Conservation (phyloP, 37 sponge, comb jelly and placozoan genomes). For the Hormiphora californensis region DNA sequence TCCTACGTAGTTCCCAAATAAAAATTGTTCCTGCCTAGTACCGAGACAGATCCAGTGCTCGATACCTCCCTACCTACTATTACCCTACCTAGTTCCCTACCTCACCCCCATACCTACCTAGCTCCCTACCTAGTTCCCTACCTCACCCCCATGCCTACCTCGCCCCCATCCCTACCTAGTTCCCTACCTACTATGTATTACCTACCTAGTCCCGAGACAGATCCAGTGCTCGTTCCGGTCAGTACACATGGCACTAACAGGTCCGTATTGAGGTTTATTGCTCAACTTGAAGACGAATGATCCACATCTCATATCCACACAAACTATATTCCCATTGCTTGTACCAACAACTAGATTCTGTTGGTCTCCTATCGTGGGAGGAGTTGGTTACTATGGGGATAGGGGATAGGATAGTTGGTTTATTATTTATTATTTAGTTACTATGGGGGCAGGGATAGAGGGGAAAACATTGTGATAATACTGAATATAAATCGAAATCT, state of each 20-base stretch:
- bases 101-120: too few relatives aligned
- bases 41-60: constrained; percentile 51
- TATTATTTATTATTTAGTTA: not conserved
- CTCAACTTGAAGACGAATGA: constrained; percentile 7
- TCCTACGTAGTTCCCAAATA: too few relatives aligned
- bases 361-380: not conserved
- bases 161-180: too few relatives aligned
- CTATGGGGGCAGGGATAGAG: not conserved
- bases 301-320: constrained; percentile 4
- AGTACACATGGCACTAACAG: constrained; percentile 33
- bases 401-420: not conserved
- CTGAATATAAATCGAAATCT: too few relatives aligned
- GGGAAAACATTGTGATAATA: not conserved
- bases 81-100: too few relatives aligned
- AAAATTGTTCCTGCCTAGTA: not conserved
- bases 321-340: constrained; percentile 15
- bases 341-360: constrained; percentile 30
- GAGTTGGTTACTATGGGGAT: not conserved
- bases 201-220: constrained; percentile 24
- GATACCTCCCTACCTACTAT: too few relatives aligned
- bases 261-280: not conserved
- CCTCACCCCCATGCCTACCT: too few relatives aligned
- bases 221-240: constrained; percentile 46
- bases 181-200: too few relatives aligned
- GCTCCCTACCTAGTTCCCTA: too few relatives aligned